Evolutionary conservation across 2,888 invertebrate species (phyloP), one percentile per base, ranked within the genome.

Genomic region (Caenorhabditis sinica): DNA sequence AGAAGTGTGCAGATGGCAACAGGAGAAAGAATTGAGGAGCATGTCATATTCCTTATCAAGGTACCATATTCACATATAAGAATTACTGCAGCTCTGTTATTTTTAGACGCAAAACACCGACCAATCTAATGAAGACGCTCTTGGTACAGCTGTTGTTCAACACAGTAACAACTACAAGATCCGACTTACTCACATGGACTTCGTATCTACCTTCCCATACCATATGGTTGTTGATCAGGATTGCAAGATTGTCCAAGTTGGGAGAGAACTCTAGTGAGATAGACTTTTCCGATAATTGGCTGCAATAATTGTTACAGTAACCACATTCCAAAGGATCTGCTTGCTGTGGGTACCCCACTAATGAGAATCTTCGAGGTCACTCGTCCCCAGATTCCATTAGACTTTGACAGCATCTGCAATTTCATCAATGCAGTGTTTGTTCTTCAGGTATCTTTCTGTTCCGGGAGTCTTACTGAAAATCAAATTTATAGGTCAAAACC

Each of bases 1-100:
- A 95, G 95, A 53, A 88, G 86, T 56, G 91, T 92, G 25, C 91
- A 92, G 93, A 89, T 87, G 89, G 71, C 86, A 15, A 89, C 85
- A 20, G 89, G 89, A 58, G 89, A 89, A 25, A 82, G 89, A 56
- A 87, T 89, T 28, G 91, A 91, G 63, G 91, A 91, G 72, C 91
- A 91, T 80, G 91, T 91, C 30, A 88, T 91, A 13, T 90, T 91
- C 68, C 82, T 87, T 0, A 88, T 91, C 9, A 91, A 89, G 58
- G 89, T 90, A 56, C 20, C 8, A 9, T 61, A 36, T 36, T 33
- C 33, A 33, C 4, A 33, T 33, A 6, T 4, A 23, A 11, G 6
- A 23, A 20, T 15, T 43, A 17, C 8, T 23, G 8, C n/a, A n/a
- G 40, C 9, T 58, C 33, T 40, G 56, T 25, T 2, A 40, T 49